Evolutionary conservation across 2,113 vertebrate genomes (phyloP).

Genomic region (Phasianus colchicus): DNA sequence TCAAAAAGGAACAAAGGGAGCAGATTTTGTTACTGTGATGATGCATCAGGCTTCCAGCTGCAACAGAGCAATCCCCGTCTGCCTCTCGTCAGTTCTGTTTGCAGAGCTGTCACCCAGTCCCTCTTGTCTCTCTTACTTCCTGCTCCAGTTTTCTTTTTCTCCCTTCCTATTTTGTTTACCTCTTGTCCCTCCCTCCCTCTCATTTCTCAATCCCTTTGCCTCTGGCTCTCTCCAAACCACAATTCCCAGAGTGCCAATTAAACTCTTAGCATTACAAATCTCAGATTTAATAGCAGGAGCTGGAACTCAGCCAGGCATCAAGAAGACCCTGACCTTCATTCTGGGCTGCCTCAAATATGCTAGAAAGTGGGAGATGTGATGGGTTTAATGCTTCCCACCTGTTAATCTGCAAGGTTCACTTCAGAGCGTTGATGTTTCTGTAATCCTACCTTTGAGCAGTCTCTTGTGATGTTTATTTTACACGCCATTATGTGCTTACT

Average conservation of each 20-base stretch:
- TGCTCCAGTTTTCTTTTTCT: neutral
- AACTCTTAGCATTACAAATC: neutral
- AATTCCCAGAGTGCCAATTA: slow-evolving; percentile 21
- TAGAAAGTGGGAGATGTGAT: neutral
- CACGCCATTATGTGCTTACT: neutral
- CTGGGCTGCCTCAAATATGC: neutral
- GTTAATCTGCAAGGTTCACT: neutral
- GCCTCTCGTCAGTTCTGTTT: neutral
- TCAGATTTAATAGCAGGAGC: slow-evolving; percentile 2
- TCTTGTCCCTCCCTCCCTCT: slow-evolving; percentile 3
- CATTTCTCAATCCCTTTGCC: slow-evolving; percentile 25
- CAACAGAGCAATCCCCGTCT: neutral
- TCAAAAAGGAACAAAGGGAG: neutral
- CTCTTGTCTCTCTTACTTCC: neutral
- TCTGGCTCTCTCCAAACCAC: neutral
- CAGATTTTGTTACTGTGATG: neutral
- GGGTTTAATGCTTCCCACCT: neutral
- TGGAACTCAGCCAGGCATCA: neutral
- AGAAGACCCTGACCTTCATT: slow-evolving; percentile 34
- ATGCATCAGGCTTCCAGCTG: neutral
- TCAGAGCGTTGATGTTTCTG: neutral
- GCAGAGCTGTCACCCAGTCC: neutral
- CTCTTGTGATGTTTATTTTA: neutral
- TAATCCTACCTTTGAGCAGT: neutral
- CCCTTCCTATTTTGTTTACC: slow-evolving; percentile 4